Percentiles rank a stretch among this genome's conserved stretches.
These are phyloP conservation scores for Apamea epomidion DNA, from an alignment of 2,888 invertebrate genomes.

Conservation along the genomic window DNA sequence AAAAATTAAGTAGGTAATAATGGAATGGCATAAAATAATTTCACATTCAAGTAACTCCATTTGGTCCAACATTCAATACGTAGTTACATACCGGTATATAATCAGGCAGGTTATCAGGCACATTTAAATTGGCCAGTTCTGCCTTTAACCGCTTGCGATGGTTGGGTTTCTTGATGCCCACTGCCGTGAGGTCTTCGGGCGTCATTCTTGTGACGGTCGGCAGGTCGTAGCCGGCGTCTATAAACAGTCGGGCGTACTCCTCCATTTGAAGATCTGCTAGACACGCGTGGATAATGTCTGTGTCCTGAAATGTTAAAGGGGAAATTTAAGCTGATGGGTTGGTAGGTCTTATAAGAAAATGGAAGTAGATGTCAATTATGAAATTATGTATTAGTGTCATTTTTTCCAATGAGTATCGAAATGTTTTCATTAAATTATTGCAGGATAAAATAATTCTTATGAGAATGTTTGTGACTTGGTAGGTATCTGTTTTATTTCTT, in stretches of 20 bases:
- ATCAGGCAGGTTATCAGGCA: conserved; percentile 98
- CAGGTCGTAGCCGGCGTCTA: conserved; percentile 99
- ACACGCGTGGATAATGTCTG: conserved; percentile 98
- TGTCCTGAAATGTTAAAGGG: conserved; percentile 91
- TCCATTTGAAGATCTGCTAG: conserved; percentile 98
- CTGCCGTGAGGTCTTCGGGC: conserved; percentile 97
- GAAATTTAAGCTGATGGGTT: not conserved
- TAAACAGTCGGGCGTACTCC: conserved; percentile 98
- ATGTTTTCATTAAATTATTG: not conserved
- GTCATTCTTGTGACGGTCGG: conserved; percentile 99
- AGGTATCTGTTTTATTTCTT: not conserved
- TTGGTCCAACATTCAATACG: conserved; percentile 23
- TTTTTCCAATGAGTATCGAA: not conserved
- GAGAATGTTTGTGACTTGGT: not conserved
- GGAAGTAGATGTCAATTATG: no score
- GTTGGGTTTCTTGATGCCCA: conserved; percentile 98
- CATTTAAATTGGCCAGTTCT: conserved; percentile 98
- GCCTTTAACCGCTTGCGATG: conserved; percentile 98
- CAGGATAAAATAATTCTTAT: no score
- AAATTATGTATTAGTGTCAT: no score
- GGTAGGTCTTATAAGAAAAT: no score
- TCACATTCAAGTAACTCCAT: not conserved
- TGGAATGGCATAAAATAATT: not conserved
- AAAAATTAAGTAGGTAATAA: not conserved
- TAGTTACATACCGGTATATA: conserved; percentile 97